Percentiles rank a stretch among this genome's conserved stretches.
Evolutionary conservation across 2,113 vertebrate species (phyloP).

Genomic region (Scopus umbretta): DNA sequence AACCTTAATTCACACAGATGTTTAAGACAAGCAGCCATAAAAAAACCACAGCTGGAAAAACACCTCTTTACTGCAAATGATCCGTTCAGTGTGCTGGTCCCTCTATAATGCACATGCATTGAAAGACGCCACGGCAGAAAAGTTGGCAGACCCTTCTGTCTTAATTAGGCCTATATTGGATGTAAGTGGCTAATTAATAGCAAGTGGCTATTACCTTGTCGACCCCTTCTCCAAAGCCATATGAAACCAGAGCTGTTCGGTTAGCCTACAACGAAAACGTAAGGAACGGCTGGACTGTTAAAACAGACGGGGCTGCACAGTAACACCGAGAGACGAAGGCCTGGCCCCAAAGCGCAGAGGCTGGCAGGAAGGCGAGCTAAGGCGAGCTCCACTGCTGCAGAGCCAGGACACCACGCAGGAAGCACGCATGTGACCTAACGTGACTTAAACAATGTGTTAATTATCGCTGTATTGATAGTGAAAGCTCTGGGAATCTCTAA

Average conservation of each 20-base stretch:
- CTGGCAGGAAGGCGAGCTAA: background rate
- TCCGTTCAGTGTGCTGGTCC: background rate
- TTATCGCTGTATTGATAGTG: background rate
- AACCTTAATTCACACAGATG: background rate
- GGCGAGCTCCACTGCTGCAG: background rate
- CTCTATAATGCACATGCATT: rapidly evolving
- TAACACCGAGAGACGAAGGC: rapidly evolving
- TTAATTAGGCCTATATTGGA: background rate
- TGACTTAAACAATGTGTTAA: background rate
- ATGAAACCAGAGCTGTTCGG: too few species aligned
- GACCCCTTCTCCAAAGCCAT: background rate
- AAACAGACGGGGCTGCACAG: background rate
- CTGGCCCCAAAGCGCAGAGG: background rate
- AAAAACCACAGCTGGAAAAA: background rate
- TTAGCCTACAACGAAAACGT: rapidly evolving
- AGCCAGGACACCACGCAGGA: background rate
- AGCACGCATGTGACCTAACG: background rate
- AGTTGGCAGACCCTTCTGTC: background rate
- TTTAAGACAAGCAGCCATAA: background rate
- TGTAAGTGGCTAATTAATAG: background rate
- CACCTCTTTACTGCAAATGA: background rate
- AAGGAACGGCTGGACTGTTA: background rate
- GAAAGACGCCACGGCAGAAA: rapidly evolving
- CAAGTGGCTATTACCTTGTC: background rate
- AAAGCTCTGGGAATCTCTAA: background rate